phyloP scores from a whole-genome alignment of 2,888 invertebrate species.

The Cactoblastis cactorum region DNA sequence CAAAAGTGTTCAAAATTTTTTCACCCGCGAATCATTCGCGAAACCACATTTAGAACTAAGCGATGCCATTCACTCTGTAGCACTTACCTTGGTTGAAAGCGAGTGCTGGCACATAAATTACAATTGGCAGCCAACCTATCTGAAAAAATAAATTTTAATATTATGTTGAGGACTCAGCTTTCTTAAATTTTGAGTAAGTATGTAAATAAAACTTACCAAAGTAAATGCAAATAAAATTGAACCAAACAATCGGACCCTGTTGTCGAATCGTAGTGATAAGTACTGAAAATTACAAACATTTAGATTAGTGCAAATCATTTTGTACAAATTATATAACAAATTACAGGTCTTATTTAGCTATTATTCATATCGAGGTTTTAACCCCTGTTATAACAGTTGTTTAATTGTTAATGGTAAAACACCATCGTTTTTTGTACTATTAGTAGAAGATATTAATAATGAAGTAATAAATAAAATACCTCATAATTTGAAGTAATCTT shows the following conservation, averaged over 20 bases:
- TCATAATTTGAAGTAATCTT: conserved; percentile 89
- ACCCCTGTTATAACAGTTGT: too few relatives aligned
- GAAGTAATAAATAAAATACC: conserved; percentile 52
- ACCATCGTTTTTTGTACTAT: too few relatives aligned
- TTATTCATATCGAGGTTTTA: too few relatives aligned
- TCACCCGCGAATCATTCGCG: too few relatives aligned
- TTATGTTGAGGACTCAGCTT: neutral
- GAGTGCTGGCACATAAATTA: conserved; percentile 87
- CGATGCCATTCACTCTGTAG: neutral
- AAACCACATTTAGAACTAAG: too few relatives aligned
- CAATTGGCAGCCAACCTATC: conserved; percentile 88
- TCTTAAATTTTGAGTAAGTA: neutral
- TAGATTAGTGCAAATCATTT: too few relatives aligned
- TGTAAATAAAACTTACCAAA: conserved; percentile 75
- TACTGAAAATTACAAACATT: conserved; percentile 77
- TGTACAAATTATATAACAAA: too few relatives aligned
- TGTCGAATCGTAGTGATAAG: conserved; percentile 85
- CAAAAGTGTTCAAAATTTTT: too few relatives aligned
- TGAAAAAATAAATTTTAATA: conserved; percentile 46
- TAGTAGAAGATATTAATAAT: conserved; percentile 7
- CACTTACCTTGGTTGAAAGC: conserved; percentile 88
- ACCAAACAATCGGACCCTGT: conserved; percentile 83
- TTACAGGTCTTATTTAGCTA: too few relatives aligned
- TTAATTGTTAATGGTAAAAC: too few relatives aligned
- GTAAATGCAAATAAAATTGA: conserved; percentile 84